phyloP scores from a whole-genome alignment of 2,888 invertebrate species.

The Ornithoptera alexandrae region DNA sequence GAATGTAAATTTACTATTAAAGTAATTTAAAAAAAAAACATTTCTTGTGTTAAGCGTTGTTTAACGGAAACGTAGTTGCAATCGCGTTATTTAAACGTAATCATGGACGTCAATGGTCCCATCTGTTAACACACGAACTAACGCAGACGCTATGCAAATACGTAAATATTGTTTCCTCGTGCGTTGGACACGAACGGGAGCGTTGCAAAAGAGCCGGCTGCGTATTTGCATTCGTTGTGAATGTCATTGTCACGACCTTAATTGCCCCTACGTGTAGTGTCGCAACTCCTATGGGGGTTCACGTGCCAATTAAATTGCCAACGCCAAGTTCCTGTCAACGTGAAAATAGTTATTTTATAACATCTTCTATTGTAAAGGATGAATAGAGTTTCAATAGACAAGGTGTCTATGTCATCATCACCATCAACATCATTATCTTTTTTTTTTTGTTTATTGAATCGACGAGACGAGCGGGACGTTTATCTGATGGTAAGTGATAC shows the following conservation, averaged over 20 bases:
- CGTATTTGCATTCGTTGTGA: constrained; percentile 73
- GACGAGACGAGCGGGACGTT: too few relatives aligned
- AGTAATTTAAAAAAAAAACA: not conserved
- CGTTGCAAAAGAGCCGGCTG: constrained; percentile 22
- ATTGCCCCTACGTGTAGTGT: constrained; percentile 54
- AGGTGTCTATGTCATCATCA: too few relatives aligned
- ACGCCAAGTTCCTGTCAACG: not conserved
- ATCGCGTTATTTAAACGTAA: not conserved
- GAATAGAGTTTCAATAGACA: too few relatives aligned
- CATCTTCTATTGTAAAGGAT: too few relatives aligned
- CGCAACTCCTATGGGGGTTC: constrained; percentile 25
- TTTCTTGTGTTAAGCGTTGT: not conserved
- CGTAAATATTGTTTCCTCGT: constrained; percentile 13
- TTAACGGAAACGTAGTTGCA: not conserved
- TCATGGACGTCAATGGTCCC: not conserved
- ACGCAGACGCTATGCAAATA: constrained; percentile 23
- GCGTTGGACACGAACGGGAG: constrained; percentile 23
- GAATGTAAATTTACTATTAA: not conserved
- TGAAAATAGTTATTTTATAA: too few relatives aligned
- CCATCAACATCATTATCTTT: too few relatives aligned
- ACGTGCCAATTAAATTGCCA: constrained; percentile 14
- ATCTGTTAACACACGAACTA: constrained; percentile 9
- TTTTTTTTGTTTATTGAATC: too few relatives aligned
- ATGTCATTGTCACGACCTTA: constrained; percentile 75
- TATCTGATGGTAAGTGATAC: too few relatives aligned